Evolutionary conservation across 2,888 invertebrate genomes (phyloP), one percentile per base, ranked within the genome.

Genomic region (Phoenoteleia sp.): DNA sequence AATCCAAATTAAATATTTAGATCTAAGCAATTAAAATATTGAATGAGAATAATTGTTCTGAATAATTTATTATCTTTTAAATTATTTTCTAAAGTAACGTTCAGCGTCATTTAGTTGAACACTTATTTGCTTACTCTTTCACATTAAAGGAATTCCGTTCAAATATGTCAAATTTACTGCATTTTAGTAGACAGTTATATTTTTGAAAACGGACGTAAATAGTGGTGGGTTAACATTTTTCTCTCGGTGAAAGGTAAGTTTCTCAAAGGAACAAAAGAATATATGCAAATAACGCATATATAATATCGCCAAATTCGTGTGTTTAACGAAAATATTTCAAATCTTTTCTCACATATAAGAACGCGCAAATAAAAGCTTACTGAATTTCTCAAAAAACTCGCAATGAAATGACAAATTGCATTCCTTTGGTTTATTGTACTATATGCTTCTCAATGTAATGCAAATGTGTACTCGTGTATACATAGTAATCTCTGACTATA

Each of bases 291-390:
- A 49, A 49, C 21, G 49, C n/a, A 27, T 23, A 49, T 25, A 62
- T 42, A 52, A 52, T 15, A 36, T 5, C 17, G 29, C 1, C 36
- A 36, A 52, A 52, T 67, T 25, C 52, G 29, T 58, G 15, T 72
- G 47, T 72, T 67, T 58, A 72, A 72, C 71, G 29, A 58, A 72
- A 72, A 72, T 72, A 72, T 47, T 58, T 47, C 47, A 17, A 58
- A 72, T 72, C 47, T 72, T 11, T 33, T 62, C n/a, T 36, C 15
- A 36, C 13, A 27, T 29, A 52, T 52, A 60, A 62, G 60, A 62
- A 39, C 60, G 39, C 27, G 60, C 72, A 74, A 74, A 62, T 52
- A 62, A 21, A 52, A 52, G 39, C 9, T 74, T 15, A 27, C n/a
- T 23, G 71, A 58, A 36, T 60, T 33, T 21, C 23, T 47, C n/a